phyloP scores from a whole-genome alignment of 2,888 invertebrate genomes.

The Thereva nobilitata region DNA sequence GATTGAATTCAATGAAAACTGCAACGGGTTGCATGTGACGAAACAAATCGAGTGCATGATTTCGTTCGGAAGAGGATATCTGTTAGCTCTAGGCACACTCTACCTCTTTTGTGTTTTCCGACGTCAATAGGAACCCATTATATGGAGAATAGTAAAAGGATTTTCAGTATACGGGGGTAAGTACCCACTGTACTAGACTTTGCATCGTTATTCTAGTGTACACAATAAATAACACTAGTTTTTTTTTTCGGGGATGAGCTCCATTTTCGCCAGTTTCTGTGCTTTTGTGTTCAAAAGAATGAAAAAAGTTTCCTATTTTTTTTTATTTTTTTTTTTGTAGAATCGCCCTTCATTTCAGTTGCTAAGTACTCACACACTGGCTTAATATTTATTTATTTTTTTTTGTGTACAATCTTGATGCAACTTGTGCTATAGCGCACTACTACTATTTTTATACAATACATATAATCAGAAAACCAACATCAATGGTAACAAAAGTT shows the following conservation, averaged over 20 bases:
- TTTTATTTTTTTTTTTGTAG: too few species aligned
- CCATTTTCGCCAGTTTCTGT: constrained; percentile 2
- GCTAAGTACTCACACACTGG: too few species aligned
- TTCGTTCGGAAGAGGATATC: constrained; percentile 12
- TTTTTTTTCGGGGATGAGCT: constrained; percentile 11
- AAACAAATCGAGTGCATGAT: constrained; percentile 30
- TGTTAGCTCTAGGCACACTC: not conserved
- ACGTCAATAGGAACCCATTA: constrained; percentile 6
- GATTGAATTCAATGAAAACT: too few species aligned
- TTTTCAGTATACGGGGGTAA: too few species aligned
- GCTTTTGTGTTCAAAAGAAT: constrained; percentile 3
- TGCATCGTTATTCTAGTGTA: constrained; percentile 4
- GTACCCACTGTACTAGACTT: not conserved
- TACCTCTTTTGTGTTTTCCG: not conserved
- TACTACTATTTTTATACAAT: too few species aligned
- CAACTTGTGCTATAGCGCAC: too few species aligned
- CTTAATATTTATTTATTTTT: too few species aligned
- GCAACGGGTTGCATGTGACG: constrained; percentile 21
- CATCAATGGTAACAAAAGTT: constrained; percentile 17
- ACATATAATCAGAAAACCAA: too few species aligned
- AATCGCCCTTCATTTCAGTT: too few species aligned
- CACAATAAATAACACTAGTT: constrained; percentile 22
- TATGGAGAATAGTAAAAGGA: not conserved
- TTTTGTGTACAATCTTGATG: too few species aligned
- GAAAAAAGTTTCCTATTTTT: too few species aligned